These are phyloP conservation scores for Pecten maximus DNA, from an alignment of 2,888 invertebrate genomes.

Conservation along the genomic window DNA sequence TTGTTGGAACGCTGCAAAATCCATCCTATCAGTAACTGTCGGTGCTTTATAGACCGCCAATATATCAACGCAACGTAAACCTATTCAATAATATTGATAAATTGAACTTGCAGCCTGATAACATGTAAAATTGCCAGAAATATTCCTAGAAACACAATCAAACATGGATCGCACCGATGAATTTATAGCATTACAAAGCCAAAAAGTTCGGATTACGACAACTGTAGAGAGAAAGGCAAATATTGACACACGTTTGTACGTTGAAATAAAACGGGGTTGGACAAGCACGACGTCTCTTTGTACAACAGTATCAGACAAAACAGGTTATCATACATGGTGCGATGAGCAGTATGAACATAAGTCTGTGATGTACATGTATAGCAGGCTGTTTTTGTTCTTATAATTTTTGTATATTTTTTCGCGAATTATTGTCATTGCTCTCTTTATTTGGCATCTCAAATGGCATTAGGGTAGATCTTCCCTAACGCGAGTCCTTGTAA, in stretches of 20 bases:
- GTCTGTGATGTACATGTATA: too few species aligned
- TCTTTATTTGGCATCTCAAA: too few species aligned
- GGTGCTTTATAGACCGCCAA: background rate
- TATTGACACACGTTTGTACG: background rate
- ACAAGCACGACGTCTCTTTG: background rate
- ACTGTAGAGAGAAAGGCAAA: background rate
- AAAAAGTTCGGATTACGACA: slow-evolving; percentile 14
- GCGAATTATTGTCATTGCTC: too few species aligned
- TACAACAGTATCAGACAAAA: background rate
- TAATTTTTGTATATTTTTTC: too few species aligned
- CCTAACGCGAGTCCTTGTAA: too few species aligned
- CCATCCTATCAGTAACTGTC: slow-evolving; percentile 10
- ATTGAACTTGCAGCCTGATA: slow-evolving; percentile 1
- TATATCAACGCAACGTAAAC: background rate
- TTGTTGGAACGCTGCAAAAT: background rate
- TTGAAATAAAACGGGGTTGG: background rate
- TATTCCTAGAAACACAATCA: background rate
- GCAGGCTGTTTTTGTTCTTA: too few species aligned
- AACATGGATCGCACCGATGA: background rate
- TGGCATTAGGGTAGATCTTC: too few species aligned
- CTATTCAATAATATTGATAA: slow-evolving; percentile 22
- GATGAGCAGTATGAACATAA: too few species aligned
- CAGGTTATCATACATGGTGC: too few species aligned
- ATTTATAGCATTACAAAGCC: background rate
- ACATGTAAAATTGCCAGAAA: background rate